Percentiles rank a stretch among this genome's conserved stretches.
Evolutionary conservation across 2,797 vertebrate genomes (phyloP).

Genomic region (Macropus fuliginosus): DNA sequence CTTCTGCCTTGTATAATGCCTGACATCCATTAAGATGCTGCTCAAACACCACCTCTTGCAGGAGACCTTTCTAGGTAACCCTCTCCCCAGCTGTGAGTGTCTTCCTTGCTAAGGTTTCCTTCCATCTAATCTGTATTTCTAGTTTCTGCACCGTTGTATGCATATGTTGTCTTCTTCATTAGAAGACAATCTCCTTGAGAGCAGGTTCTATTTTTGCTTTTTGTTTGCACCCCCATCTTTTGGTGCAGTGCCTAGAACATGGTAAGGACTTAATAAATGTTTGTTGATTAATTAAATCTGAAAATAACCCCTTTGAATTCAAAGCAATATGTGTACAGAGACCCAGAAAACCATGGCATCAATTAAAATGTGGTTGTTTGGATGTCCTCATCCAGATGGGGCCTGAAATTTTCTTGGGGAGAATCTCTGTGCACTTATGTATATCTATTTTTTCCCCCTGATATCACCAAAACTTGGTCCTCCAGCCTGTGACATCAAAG

Average conservation of each 20-base stretch:
- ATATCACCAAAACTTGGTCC: not conserved
- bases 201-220: not conserved
- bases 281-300: not conserved
- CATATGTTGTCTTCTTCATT: not conserved
- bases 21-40: not conserved
- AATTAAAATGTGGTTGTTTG: not conserved
- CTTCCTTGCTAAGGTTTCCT: not conserved
- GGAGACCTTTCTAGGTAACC: not conserved
- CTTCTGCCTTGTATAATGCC: not conserved
- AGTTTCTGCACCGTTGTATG: not conserved
- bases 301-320: not conserved
- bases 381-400: not conserved
- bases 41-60: not conserved
- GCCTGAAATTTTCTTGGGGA: not conserved
- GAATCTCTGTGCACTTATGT: not conserved
- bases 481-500: not conserved
- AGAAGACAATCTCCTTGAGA: not conserved
- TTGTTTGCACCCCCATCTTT: not conserved
- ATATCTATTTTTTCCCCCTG: not conserved
- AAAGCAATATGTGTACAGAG: not conserved
- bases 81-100: not conserved
- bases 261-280: not conserved
- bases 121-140: not conserved
- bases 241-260: not conserved
- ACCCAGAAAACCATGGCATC: not conserved